phyloP scores from a whole-genome alignment of 2,113 vertebrate species.

The Sapayoa aenigma region DNA sequence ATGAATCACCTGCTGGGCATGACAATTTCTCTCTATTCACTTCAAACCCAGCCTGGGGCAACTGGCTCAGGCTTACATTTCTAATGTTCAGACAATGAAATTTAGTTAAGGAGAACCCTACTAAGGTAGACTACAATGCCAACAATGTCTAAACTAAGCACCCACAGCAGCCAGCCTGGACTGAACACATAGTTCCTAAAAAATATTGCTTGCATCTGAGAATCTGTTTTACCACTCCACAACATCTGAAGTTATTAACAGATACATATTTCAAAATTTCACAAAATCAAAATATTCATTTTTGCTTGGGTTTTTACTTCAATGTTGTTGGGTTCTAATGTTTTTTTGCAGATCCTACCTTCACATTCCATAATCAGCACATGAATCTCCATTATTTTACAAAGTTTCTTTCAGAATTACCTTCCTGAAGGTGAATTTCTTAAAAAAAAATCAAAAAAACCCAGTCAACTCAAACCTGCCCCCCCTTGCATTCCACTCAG shows the following conservation, averaged over 20 bases:
- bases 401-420: neutral
- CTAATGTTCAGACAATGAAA: neutral
- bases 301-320: neutral
- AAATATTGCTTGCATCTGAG: neutral
- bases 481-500: too few species aligned
- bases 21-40: neutral
- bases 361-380: neutral
- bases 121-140: rapidly evolving
- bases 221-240: rapidly evolving
- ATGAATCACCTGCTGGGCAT: neutral
- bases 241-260: neutral
- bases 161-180: rapidly evolving
- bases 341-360: neutral
- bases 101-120: neutral
- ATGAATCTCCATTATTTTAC: rapidly evolving
- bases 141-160: neutral
- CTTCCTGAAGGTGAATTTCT: neutral
- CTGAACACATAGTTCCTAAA: neutral
- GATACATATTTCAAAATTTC: too few species aligned
- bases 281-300: neutral
- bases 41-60: neutral
- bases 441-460: neutral
- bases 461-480: too few species aligned
- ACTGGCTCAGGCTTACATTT: neutral
- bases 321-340: rapidly evolving